Percentiles rank a stretch among this genome's conserved stretches.
These are phyloP conservation scores for Chlorospingus semifuscus DNA, from an alignment of 2,797 vertebrate genomes.

Conservation along the genomic window DNA sequence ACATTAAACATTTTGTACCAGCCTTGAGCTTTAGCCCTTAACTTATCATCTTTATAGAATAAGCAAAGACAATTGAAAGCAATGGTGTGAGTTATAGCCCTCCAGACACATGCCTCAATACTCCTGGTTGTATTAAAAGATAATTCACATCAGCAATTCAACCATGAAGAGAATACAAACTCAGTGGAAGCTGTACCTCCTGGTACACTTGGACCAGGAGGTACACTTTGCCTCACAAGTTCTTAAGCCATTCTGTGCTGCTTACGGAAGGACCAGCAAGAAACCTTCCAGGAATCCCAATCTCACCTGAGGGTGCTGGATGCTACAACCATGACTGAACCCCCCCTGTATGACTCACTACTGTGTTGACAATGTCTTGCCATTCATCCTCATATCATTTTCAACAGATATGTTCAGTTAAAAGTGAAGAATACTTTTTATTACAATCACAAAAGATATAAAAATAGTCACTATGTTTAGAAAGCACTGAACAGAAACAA, in stretches of 20 bases:
- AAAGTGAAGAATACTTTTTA: neutral
- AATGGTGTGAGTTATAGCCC: rapidly evolving
- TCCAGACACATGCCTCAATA: neutral
- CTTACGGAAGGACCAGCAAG: neutral
- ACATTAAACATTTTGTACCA: rapidly evolving
- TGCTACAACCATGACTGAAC: neutral
- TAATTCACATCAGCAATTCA: neutral
- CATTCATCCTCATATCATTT: neutral
- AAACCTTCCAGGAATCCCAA: neutral
- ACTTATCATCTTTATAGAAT: neutral
- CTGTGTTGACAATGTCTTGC: neutral
- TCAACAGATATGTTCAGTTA: neutral
- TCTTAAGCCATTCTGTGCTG: neutral
- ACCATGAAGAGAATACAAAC: neutral
- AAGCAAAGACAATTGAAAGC: neutral
- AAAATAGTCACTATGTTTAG: conserved; percentile 28
- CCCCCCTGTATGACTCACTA: neutral
- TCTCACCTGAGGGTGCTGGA: rapidly evolving
- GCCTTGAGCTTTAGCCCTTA: neutral
- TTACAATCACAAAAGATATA: neutral
- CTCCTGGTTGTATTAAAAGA: neutral
- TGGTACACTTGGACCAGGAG: neutral
- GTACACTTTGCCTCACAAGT: neutral
- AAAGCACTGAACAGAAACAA: conserved; percentile 11
- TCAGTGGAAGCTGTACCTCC: neutral